These are phyloP conservation scores for Anorthoa munda DNA, from an alignment of 2,888 invertebrate genomes.

Conservation along the genomic window DNA sequence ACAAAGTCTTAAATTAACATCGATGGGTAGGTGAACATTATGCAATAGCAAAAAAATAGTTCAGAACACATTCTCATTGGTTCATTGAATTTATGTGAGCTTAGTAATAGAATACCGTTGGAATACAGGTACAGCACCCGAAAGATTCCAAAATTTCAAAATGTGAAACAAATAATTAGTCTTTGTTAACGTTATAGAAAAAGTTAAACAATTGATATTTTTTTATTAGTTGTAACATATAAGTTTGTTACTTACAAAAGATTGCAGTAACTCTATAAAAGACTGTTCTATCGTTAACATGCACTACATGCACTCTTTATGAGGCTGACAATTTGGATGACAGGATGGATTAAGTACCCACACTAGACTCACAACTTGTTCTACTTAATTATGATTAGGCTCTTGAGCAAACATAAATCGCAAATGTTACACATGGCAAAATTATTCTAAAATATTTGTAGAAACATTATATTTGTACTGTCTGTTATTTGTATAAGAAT, in stretches of 20 bases:
- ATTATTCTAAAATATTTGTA: constrained; percentile 42
- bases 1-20: constrained; percentile 56
- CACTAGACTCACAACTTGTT: constrained; percentile 51
- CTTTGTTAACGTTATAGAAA: not conserved
- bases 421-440: constrained; percentile 59
- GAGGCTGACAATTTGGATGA: constrained; percentile 19
- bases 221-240: not conserved
- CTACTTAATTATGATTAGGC: constrained; percentile 71
- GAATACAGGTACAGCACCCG: constrained; percentile 3
- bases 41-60: constrained; percentile 38
- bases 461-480: constrained; percentile 56
- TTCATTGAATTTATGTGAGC: constrained; percentile 15
- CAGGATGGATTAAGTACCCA: constrained; percentile 61
- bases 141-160: not conserved
- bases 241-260: constrained; percentile 1
- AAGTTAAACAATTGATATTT: not conserved
- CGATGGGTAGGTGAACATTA: constrained; percentile 44
- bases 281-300: not conserved
- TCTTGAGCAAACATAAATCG: constrained; percentile 78
- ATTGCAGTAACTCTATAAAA: not conserved
- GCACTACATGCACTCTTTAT: not conserved
- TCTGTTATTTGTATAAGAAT: constrained; percentile 33
- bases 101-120: constrained; percentile 16
- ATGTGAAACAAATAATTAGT: not conserved
- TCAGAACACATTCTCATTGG: constrained; percentile 5